Conservation (phyloP, 2,113 vertebrate genomes). For the Trogon surrucura region DNA sequence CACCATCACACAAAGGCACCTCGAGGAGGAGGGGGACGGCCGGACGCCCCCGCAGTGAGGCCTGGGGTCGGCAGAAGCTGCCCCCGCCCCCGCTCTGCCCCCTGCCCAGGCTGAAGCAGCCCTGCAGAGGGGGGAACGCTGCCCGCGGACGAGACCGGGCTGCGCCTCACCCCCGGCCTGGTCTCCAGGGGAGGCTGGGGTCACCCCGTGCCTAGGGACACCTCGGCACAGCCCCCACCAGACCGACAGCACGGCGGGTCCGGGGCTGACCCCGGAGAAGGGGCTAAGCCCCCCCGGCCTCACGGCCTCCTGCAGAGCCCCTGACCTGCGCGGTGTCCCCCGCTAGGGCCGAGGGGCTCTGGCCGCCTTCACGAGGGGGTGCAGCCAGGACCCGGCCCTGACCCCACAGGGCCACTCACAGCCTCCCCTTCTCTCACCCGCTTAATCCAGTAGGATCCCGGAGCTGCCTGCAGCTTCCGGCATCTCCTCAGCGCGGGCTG, state of each 20-base stretch:
- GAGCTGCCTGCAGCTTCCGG: constrained; percentile 19
- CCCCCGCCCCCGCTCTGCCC: background rate
- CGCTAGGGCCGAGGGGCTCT: rapidly evolving
- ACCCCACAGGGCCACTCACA: background rate
- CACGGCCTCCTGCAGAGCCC: rapidly evolving
- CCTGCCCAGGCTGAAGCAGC: background rate
- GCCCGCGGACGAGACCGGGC: background rate
- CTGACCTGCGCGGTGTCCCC: background rate
- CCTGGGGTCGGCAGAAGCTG: background rate
- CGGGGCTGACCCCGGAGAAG: background rate
- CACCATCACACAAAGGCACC: background rate
- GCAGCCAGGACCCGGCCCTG: background rate
- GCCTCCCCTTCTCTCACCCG: background rate
- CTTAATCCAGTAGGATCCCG: background rate
- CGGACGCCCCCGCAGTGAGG: background rate
- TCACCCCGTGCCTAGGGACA: background rate
- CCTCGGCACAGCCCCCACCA: background rate
- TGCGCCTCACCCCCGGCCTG: background rate
- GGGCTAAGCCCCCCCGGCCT: background rate
- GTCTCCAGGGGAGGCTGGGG: too few species aligned
- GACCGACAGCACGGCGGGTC: rapidly evolving
- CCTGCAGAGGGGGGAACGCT: rapidly evolving
- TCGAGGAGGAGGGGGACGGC: rapidly evolving
- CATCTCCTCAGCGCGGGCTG: constrained; percentile 10
- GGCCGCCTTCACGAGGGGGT: background rate